Evolutionary conservation across 2,797 vertebrate genomes (phyloP), one percentile per base, ranked within the genome.

Genomic region (Micromesistius poutassou): DNA sequence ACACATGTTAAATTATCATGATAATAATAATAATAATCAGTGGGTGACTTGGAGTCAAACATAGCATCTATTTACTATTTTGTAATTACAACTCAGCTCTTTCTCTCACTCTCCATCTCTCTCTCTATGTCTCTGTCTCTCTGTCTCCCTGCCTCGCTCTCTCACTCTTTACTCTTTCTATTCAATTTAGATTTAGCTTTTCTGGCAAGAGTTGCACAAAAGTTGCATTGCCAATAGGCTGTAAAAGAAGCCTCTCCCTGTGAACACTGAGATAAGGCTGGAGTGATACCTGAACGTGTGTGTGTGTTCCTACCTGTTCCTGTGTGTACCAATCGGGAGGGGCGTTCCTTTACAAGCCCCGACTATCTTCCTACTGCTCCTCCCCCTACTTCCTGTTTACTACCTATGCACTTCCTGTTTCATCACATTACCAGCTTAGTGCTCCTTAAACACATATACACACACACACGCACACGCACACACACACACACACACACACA

Each of bases 121-220:
- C 30, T 12, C 74, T 78, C 72, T n/a, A n/a, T n/a, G n/a, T 73
- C 68, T n/a, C 76, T 78, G 25, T 12, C 74, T 78, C 72, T 73
- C 68, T n/a, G 75, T 78, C 30, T 12, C 74, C 77, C 72, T 25
- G 12, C 71, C 74, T 68, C 71, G 74, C 75, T 28, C 14, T 78
- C 40, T 72, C 42, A 46, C 74, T 66, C 72, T 36, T 36, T 68
- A 75, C 42, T n/a, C 73, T 75, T 25, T 46, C 30, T 71, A 73
- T 16, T 22, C 19, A n/a, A 62, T 25, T 62, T 0, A 8, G 12
- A 72, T 70, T n/a, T n/a, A 0, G 84, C 30, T 19, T 62, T 68
- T 28, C 9, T 68, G 62, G 55, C 55, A 62, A 4, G 5, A 42
- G 19, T 19, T 55, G 22, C 19, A 55, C 19, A 55, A 68, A 25